A percentile compares a stretch with the other conserved stretches of the same genome.
Conservation (phyloP, 2,113 vertebrate genomes). For the Serilophus lunatus region DNA sequence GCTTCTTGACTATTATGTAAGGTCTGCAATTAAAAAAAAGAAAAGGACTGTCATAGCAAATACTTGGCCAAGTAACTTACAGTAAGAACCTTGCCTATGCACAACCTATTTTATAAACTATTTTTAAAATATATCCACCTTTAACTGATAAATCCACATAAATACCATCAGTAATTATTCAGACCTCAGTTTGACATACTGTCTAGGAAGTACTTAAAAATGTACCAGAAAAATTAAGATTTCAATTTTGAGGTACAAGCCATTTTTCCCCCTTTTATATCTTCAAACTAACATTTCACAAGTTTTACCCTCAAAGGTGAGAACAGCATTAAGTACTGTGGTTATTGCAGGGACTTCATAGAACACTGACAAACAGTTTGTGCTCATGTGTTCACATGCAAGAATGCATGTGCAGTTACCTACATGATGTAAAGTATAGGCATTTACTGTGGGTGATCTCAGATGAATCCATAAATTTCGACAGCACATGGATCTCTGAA, state of each 20-base stretch:
- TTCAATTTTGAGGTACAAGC: neutral
- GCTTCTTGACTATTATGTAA: constrained; percentile 96
- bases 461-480: constrained; percentile 67
- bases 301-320: neutral
- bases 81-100: neutral
- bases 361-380: neutral
- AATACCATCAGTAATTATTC: neutral
- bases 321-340: neutral
- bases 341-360: neutral
- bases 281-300: neutral
- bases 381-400: neutral
- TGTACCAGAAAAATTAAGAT: neutral
- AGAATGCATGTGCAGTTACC: neutral
- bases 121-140: neutral
- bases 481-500: neutral
- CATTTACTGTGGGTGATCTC: neutral
- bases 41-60: neutral
- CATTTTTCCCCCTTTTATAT: neutral
- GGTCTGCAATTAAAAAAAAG: constrained; percentile 73
- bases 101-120: neutral
- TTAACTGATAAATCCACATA: neutral
- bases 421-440: neutral
- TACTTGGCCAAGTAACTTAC: neutral
- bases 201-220: neutral
- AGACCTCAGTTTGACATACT: neutral